Evolutionary conservation across 2,113 vertebrate genomes (phyloP).

Genomic region (Nicator chloris): DNA sequence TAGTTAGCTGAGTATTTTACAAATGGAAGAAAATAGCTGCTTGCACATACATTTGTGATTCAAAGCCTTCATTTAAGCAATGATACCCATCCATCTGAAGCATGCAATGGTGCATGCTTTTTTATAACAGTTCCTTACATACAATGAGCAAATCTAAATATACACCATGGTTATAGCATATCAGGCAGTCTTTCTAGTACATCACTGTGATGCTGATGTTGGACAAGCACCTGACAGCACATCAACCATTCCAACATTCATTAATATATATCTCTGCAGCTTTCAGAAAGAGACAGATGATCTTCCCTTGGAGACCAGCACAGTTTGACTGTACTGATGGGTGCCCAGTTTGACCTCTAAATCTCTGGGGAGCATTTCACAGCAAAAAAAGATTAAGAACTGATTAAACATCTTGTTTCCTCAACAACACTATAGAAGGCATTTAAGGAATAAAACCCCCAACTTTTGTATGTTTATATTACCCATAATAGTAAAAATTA

Average conservation of each 20-base stretch:
- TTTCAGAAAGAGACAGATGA: constrained; percentile 48
- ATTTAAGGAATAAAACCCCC: not conserved
- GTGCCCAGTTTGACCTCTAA: constrained; percentile 42
- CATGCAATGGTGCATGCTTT: constrained; percentile 13
- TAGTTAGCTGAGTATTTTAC: constrained; percentile 66
- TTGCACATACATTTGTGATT: constrained; percentile 59
- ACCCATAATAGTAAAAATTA: not conserved
- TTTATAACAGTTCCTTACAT: constrained; percentile 27
- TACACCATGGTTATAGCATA: constrained; percentile 25
- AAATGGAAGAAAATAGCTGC: constrained; percentile 68
- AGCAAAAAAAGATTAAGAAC: constrained; percentile 7
- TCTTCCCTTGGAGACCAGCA: constrained; percentile 46
- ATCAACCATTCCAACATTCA: constrained; percentile 31
- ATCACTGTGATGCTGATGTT: not conserved
- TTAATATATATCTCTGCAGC: constrained; percentile 35
- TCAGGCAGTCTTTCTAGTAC: constrained; percentile 12
- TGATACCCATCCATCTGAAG: constrained; percentile 67
- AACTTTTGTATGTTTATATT: not conserved
- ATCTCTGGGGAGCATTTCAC: constrained; percentile 35
- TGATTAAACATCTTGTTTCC: constrained; percentile 2
- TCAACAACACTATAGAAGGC: not conserved
- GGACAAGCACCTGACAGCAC: not conserved
- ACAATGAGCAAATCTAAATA: constrained; percentile 54
- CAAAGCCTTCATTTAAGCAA: constrained; percentile 70
- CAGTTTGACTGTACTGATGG: constrained; percentile 13